Base-by-base conservation (phyloP, 2,888 invertebrate species). In the Eupithecia insigniata region DNA sequence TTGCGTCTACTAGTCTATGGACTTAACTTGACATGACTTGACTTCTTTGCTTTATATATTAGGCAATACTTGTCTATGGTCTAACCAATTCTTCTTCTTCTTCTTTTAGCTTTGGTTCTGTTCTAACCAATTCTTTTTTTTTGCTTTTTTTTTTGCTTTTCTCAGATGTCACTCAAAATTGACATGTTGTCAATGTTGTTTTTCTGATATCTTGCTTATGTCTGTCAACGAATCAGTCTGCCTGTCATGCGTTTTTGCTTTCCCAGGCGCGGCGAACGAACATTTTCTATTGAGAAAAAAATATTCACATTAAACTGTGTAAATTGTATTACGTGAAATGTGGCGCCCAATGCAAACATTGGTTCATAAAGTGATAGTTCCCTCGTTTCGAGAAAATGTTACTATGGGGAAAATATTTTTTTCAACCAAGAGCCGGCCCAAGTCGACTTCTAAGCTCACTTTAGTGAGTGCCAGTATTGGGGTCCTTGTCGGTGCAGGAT, bases 391-490 rank as follows among this genome's bases (percentile, higher is more conserved):
- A 79, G 90, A 92, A 65, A 90, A 88, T 80, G 77, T 83, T 32
- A 82, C 81, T 69, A 70, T 89, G 46, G 79, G 87, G 5, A 90
- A 86, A 82, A 70, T 87, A 71, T 83, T 85, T 64, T 91, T 92
- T 80, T 89, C 92, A 3, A 89, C 90, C 1, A 91, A 87, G 82
- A 87, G 86, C 84, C 90, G 90, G 81, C 76, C 86, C 68, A 89
- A 84, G 77, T 93, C 93, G 7, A 89, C 91, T 14, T 84, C 88
- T 0, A 96, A 95, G 81, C 82, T 95, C 77, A 95, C 95, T 32
- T 77, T 96, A 39, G 87, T 96, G 2, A 95, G 96, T 75, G 95
- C 95, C 1, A 93, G 93, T 81, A 89, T 96, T 68, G 96, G 96
- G 62, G 92, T 95, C 7, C 87, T 95, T 2, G 83, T 95, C 5